A percentile compares a stretch with the other conserved stretches of the same genome.
Evolutionary conservation across 1,140 invertebrate genomes (phyloP).

Genomic region (Drosophila bocki): DNA sequence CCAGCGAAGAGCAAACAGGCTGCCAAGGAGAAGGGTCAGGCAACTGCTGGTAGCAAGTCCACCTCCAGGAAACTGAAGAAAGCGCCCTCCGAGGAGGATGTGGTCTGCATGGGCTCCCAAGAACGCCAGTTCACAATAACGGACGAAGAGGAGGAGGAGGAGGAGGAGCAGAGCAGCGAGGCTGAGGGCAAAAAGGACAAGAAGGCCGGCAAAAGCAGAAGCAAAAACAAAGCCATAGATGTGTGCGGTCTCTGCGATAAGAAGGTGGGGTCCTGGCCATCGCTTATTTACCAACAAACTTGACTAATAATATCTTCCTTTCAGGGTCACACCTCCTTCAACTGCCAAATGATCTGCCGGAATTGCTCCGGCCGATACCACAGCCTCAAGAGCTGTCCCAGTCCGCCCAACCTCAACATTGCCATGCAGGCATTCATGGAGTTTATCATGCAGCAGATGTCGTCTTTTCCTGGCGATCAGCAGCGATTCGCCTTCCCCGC

Average conservation of each 20-base stretch:
- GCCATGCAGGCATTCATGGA: slow-evolving; percentile 74
- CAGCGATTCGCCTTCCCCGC: slow-evolving; percentile 57
- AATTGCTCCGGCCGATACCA: slow-evolving; percentile 74
- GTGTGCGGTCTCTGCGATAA: slow-evolving; percentile 62
- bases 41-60: slow-evolving; percentile 7
- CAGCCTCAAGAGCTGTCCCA: slow-evolving; percentile 67
- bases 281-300: no score
- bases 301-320: background rate
- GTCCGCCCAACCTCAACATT: slow-evolving; percentile 68
- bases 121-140: slow-evolving; percentile 59
- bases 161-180: slow-evolving; percentile 22
- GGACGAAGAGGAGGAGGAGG: slow-evolving; percentile 59
- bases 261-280: slow-evolving; percentile 32
- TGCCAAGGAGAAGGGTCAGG: slow-evolving; percentile 23
- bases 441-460: slow-evolving; percentile 74
- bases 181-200: slow-evolving; percentile 10
- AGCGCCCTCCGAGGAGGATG: slow-evolving; percentile 57
- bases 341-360: slow-evolving; percentile 79
- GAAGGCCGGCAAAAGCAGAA: slow-evolving; percentile 34
- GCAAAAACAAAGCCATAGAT: slow-evolving; percentile 27
- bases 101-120: slow-evolving; percentile 66
- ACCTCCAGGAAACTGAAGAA: slow-evolving; percentile 43
- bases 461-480: slow-evolving; percentile 55
- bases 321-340: slow-evolving; percentile 75
- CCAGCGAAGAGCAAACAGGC: slow-evolving; percentile 38